These are phyloP conservation scores for Sycophila texana DNA, from an alignment of 2,888 invertebrate species.

Conservation along the genomic window DNA sequence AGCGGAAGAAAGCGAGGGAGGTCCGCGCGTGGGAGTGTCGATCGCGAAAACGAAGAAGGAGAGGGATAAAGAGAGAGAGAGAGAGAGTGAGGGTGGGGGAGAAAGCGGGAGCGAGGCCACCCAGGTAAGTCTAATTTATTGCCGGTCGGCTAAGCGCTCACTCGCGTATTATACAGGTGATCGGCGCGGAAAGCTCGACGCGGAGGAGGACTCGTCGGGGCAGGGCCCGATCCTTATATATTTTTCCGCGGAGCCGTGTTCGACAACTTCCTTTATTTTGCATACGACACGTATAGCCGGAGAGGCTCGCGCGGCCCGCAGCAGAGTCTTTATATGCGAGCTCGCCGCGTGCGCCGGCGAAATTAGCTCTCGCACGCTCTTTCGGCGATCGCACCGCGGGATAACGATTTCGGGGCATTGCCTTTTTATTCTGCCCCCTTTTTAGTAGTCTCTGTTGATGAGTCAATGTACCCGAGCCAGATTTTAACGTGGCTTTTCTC, in stretches of 20 bases:
- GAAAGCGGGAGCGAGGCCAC: constrained; percentile 39
- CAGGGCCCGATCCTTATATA: constrained; percentile 14
- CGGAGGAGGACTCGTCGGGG: constrained; percentile 8
- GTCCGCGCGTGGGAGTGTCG: constrained; percentile 50
- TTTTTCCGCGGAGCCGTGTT: not conserved
- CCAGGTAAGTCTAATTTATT: constrained; percentile 56
- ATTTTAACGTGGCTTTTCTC: too few species aligned
- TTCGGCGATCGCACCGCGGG: too few species aligned
- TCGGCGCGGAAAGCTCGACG: constrained; percentile 21
- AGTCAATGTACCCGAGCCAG: too few species aligned
- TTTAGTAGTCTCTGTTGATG: too few species aligned
- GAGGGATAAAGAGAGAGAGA: not conserved
- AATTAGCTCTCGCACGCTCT: too few species aligned
- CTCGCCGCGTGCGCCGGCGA: too few species aligned
- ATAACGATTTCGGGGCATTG: too few species aligned
- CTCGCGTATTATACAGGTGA: constrained; percentile 45
- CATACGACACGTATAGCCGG: constrained; percentile 34
- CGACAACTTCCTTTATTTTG: constrained; percentile 54
- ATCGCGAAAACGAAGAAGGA: constrained; percentile 29
- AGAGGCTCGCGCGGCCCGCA: too few species aligned
- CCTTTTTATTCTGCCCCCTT: too few species aligned
- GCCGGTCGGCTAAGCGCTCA: constrained; percentile 39
- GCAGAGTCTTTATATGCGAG: too few species aligned
- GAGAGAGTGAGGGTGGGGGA: not conserved
- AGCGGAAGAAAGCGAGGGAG: constrained; percentile 17